A percentile compares a stretch with the other conserved stretches of the same genome.
These are phyloP conservation scores for Sander vitreus DNA, from an alignment of 2,113 vertebrate species.

Conservation along the genomic window DNA sequence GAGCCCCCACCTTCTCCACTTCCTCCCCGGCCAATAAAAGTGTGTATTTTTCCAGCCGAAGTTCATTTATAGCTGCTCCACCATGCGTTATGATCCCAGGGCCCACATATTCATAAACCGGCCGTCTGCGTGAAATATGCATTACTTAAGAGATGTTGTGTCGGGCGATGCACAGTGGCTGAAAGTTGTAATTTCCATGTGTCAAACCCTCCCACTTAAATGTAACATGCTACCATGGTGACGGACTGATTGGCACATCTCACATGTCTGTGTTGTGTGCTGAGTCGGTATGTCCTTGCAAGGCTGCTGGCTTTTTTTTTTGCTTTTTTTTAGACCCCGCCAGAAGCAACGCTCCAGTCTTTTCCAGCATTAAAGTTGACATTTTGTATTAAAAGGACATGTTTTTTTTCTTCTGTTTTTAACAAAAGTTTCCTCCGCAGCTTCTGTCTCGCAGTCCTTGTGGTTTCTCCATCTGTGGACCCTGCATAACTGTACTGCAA, in stretches of 20 bases:
- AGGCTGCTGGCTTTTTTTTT: neutral
- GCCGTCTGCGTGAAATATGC: conserved; percentile 79
- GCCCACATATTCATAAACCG: conserved; percentile 72
- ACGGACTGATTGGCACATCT: conserved; percentile 53
- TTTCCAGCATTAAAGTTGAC: conserved; percentile 58
- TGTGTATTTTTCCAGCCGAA: conserved; percentile 55
- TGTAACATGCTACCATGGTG: conserved; percentile 52
- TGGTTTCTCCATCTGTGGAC: conserved; percentile 79
- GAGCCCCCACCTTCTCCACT: conserved; percentile 4
- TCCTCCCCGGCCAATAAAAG: conserved; percentile 47
- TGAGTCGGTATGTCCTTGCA: conserved; percentile 36
- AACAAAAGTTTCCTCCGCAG: conserved; percentile 59
- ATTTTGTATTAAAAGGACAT: conserved; percentile 65
- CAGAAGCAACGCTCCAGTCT: conserved; percentile 19
- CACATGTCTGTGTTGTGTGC: conserved; percentile 11
- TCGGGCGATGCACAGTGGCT: conserved; percentile 41
- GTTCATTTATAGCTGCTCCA: conserved; percentile 56
- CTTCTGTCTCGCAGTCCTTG: conserved; percentile 72
- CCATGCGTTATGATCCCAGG: conserved; percentile 65
- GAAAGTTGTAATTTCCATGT: conserved; percentile 66
- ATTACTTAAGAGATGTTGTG: conserved; percentile 59
- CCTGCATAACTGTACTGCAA: conserved; percentile 66
- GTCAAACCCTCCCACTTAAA: conserved; percentile 71
- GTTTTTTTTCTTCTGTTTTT: conserved; percentile 6
- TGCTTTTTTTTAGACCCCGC: conserved; percentile 33